Evolutionary conservation across 53 echinoderm and acorn worm genomes (phyloP).

Genomic region (Pentamera pediparva): DNA sequence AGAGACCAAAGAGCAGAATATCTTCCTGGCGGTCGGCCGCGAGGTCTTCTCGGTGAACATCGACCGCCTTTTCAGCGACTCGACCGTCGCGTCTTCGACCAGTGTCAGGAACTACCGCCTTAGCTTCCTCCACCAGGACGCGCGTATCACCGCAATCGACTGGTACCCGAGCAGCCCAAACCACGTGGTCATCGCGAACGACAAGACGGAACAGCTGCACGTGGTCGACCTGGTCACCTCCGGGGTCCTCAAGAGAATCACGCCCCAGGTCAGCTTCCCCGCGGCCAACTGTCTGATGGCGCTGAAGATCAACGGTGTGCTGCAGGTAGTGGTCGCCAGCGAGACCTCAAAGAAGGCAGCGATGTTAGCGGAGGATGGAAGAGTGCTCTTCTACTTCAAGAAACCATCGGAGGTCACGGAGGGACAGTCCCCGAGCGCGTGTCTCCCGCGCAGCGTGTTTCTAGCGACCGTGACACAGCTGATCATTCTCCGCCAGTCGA

Average conservation of each 20-base stretch:
- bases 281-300: constrained; percentile 22
- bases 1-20: constrained; percentile 16
- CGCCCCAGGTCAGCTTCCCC: background rate
- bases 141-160: constrained; percentile 14
- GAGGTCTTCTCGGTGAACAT: constrained; percentile 19
- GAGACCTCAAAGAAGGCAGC: constrained; percentile 8
- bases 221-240: background rate
- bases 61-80: background rate
- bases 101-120: background rate
- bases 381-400: constrained; percentile 16
- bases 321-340: constrained; percentile 14
- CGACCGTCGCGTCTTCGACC: background rate
- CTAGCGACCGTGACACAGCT: constrained; percentile 6
- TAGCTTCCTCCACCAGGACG: constrained; percentile 4
- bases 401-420: background rate
- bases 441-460: constrained; percentile 12
- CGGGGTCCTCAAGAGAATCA: background rate
- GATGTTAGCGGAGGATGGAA: background rate
- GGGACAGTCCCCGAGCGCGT: background rate
- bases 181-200: constrained; percentile 14
- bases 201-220: background rate
- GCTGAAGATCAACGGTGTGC: background rate
- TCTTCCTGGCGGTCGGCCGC: constrained; percentile 2
- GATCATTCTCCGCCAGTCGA: constrained; percentile 9
- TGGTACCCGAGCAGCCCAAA: constrained; percentile 21